Base-by-base conservation (phyloP, 2,797 vertebrate species). In the Xiphophorus birchmanni region DNA sequence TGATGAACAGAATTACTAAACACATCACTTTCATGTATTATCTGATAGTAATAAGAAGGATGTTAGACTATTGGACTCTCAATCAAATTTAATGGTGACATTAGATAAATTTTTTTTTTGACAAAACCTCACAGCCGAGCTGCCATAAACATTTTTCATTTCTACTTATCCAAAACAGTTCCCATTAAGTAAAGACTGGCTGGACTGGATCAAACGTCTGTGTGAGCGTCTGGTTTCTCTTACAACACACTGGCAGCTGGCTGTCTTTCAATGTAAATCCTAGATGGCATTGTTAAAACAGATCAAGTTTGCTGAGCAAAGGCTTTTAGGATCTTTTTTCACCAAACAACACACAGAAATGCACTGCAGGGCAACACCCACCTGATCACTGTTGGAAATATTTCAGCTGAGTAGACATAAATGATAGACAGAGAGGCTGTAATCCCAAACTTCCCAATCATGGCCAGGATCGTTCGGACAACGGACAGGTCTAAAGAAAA, bases 381-480 rank as follows among this genome's bases (percentile, higher is more conserved):
- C 97, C 96, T 96, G 91, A 97, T 44, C 0, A 97, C 5, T 0
- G 97, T 97, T 17, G 97, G 97, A 80, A 97, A 96, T 75, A 98
- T 85, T 82, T 98, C 97, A 0, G 96, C 96, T 0, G 96, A 87
- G 73, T 97, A 97, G 73, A 97, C 80, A 0, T 97, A 97, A 73
- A 96, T 95, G 8, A 95, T 92, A 32, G 96, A 96, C 29, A 97
- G 94, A 6, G 96, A 85, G 0, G 95, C 92, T 0, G 96, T 90
- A 10, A 95, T 94, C 2, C 95, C 92, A 45, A 97, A 96, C 90
- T 98, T 98, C 40, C 96, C 97, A 0, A 93, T 82, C 88, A 96
- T 92, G 29, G 97, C 97, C 86, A 98, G 89, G 79, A 87, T 26
- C 0, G 97, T 97, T 87, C 85, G 90, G 11, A 89, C 73, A 5